Conservation (phyloP, 1,140 invertebrate species). For the Anoplolepis gracilipes region DNA sequence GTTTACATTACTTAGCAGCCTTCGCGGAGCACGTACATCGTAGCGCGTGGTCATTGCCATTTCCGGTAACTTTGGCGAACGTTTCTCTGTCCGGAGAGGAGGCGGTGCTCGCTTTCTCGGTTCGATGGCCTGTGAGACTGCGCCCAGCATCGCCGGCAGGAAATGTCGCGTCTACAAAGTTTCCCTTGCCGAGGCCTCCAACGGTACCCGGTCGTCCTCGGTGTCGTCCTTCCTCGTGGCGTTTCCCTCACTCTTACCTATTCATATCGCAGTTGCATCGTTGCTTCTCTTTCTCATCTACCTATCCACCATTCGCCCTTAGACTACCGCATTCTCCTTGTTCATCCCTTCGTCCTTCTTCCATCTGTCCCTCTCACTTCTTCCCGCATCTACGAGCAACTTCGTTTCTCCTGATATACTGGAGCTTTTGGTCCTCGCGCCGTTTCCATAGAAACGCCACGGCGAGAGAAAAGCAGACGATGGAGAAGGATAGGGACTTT, state of each 20-base stretch:
- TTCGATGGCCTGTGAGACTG: slow-evolving; percentile 44
- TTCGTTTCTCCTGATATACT: slow-evolving; percentile 56
- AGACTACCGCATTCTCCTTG: slow-evolving; percentile 20
- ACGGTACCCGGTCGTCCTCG: slow-evolving; percentile 54
- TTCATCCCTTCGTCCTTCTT: slow-evolving; percentile 40
- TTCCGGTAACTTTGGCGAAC: slow-evolving; percentile 58
- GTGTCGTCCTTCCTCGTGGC: slow-evolving; percentile 43
- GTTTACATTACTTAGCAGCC: slow-evolving; percentile 80
- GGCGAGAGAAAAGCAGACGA: slow-evolving; percentile 53
- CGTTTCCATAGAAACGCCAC: slow-evolving; percentile 73
- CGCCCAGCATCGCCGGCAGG: slow-evolving; percentile 69
- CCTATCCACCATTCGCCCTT: slow-evolving; percentile 43
- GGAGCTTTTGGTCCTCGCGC: slow-evolving; percentile 63
- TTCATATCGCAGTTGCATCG: slow-evolving; percentile 33
- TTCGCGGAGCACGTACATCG: slow-evolving; percentile 53
- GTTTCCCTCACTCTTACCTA: slow-evolving; percentile 28
- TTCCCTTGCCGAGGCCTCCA: slow-evolving; percentile 66
- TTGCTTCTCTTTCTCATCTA: slow-evolving; percentile 38
- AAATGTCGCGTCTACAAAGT: slow-evolving; percentile 81
- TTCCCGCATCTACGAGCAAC: slow-evolving; percentile 22
- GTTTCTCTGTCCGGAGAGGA: slow-evolving; percentile 40
- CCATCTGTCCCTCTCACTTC: background rate
- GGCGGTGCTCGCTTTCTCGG: slow-evolving; percentile 12
- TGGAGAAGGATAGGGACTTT: slow-evolving; percentile 27
- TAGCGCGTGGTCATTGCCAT: slow-evolving; percentile 24